A percentile compares a stretch with the other conserved stretches of the same genome.
phyloP scores from a whole-genome alignment of 1,140 invertebrate genomes.

The Cryptotermes secundus region DNA sequence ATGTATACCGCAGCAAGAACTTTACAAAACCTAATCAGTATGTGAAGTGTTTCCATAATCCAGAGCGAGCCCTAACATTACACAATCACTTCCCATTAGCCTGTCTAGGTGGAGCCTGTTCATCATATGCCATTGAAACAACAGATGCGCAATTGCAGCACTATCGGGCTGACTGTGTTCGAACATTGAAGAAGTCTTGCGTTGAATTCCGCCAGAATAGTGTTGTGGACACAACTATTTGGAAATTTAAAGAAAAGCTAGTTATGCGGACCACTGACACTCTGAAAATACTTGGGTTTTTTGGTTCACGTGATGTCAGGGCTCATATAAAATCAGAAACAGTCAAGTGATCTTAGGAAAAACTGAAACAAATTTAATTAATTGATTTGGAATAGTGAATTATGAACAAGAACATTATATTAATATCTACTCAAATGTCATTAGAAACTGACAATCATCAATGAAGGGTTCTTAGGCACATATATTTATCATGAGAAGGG shows the following conservation, averaged over 20 bases:
- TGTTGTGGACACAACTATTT: constrained; percentile 82
- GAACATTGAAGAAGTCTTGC: constrained; percentile 82
- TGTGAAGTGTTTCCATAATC: constrained; percentile 93
- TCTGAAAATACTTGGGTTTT: constrained; percentile 72
- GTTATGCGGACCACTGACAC: constrained; percentile 68
- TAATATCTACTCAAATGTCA: too few species aligned
- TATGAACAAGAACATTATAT: too few species aligned
- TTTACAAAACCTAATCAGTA: constrained; percentile 92
- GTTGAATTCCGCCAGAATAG: constrained; percentile 79
- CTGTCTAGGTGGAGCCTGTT: constrained; percentile 81
- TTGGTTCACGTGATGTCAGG: constrained; percentile 43
- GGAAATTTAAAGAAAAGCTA: constrained; percentile 79
- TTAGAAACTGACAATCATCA: neutral
- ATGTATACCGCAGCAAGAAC: constrained; percentile 86
- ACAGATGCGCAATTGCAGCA: constrained; percentile 87
- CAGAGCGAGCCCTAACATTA: constrained; percentile 81
- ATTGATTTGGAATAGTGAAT: neutral
- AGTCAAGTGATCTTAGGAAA: neutral
- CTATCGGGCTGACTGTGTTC: constrained; percentile 90
- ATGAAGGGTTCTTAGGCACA: neutral
- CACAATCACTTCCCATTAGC: constrained; percentile 93
- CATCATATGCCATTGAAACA: constrained; percentile 81
- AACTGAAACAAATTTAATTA: constrained; percentile 1
- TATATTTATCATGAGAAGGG: neutral
- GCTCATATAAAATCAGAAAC: constrained; percentile 1